phyloP scores from a whole-genome alignment of 2,113 vertebrate genomes.

The Chamaetylas fuelleborni region DNA sequence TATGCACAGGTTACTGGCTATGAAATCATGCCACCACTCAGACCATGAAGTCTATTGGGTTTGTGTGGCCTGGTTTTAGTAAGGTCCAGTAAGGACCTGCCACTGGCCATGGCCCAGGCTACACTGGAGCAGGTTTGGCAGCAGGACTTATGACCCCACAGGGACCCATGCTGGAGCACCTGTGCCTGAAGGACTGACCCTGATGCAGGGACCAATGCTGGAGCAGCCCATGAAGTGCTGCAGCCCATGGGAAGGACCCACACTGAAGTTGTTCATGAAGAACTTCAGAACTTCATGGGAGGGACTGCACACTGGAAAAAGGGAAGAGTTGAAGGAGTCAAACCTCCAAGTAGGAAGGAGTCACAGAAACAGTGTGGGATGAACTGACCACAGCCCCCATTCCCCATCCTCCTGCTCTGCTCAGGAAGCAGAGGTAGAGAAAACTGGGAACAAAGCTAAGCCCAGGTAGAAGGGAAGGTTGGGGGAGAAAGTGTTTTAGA shows the following conservation, averaged over 20 bases:
- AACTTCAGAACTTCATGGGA: neutral
- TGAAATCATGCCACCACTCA: neutral
- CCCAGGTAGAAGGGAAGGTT: neutral
- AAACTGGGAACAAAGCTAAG: neutral
- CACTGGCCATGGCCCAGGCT: neutral
- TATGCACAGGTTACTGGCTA: neutral
- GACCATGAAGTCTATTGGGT: accelerated
- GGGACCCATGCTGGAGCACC: too few relatives aligned
- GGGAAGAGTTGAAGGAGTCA: neutral
- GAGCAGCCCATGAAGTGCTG: neutral
- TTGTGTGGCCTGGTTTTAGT: neutral
- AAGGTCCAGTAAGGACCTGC: accelerated
- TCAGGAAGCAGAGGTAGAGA: neutral
- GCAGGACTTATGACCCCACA: neutral
- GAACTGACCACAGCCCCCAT: neutral
- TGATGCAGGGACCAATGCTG: neutral
- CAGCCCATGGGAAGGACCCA: neutral
- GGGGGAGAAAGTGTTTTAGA: neutral
- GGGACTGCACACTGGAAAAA: neutral
- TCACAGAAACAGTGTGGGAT: accelerated
- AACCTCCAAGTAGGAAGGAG: neutral
- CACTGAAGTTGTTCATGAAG: neutral
- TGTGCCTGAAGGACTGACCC: neutral
- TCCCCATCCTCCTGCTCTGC: neutral
- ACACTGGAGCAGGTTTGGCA: neutral